Evolutionary conservation across 35 echinoderm and acorn worm species (phyloP).

Genomic region (Amphiura filiformis): DNA sequence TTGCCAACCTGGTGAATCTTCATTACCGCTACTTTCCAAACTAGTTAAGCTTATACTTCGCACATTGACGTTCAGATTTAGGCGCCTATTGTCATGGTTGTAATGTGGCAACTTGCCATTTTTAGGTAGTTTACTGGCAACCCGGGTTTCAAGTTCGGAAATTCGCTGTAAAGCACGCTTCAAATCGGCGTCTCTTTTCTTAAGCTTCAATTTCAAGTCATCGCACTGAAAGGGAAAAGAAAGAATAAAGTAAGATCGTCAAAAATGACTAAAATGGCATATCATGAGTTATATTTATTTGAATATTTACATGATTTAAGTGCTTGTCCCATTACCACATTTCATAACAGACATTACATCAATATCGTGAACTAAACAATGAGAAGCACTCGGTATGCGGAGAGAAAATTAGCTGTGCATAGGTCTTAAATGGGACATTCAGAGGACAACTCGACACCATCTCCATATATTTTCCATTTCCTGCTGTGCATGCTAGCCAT

Average conservation of each 20-base stretch:
- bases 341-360: background rate
- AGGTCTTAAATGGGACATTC: too few species aligned
- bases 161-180: conserved; percentile 60
- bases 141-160: conserved; percentile 61
- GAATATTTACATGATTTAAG: background rate
- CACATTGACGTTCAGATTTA: background rate
- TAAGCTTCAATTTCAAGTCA: conserved; percentile 49
- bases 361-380: too few species aligned
- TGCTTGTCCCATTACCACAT: background rate
- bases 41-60: background rate
- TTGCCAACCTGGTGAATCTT: background rate
- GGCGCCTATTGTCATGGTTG: background rate
- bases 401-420: too few species aligned
- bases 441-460: too few species aligned
- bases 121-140: conserved; percentile 31
- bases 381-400: too few species aligned
- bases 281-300: background rate
- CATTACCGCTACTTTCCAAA: background rate
- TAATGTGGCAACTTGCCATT: background rate
- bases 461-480: too few species aligned
- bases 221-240: conserved; percentile 55
- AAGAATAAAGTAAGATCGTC: background rate
- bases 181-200: conserved; percentile 57
- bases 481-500: too few species aligned
- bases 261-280: background rate